Evolutionary conservation across 2,797 vertebrate genomes (phyloP).

Genomic region (Ceyx erithaca): DNA sequence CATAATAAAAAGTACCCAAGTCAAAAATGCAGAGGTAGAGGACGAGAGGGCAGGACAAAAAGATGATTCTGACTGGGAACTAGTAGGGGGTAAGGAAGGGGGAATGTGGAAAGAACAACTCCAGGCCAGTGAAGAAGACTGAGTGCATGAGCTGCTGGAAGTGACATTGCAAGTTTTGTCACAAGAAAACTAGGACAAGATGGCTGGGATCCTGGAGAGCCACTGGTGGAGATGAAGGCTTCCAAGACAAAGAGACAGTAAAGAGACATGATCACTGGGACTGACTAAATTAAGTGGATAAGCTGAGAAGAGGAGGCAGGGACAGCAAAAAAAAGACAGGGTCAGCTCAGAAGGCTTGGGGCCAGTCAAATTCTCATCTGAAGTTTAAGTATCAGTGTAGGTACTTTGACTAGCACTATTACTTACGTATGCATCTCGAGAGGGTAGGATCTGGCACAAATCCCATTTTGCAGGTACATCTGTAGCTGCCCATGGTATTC

Average conservation of each 20-base stretch:
- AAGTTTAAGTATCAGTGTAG: not conserved
- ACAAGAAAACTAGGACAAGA: not conserved
- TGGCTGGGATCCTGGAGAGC: not conserved
- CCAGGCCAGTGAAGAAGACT: not conserved
- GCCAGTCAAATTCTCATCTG: not conserved
- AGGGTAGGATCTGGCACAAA: slow-evolving; percentile 89
- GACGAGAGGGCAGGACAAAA: not conserved
- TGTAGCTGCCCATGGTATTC: slow-evolving; percentile 95
- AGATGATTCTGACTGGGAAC: not conserved
- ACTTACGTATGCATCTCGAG: slow-evolving; percentile 93
- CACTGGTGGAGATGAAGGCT: not conserved
- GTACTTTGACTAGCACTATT: not conserved
- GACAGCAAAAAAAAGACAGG: not conserved
- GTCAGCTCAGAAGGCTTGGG: not conserved
- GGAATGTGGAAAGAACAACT: not conserved
- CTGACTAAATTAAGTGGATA: not conserved
- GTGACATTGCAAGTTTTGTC: not conserved
- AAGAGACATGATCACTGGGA: not conserved
- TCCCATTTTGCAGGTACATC: slow-evolving; percentile 91
- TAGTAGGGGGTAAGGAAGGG: accelerated
- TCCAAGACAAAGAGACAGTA: not conserved
- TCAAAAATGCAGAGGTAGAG: not conserved
- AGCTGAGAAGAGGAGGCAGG: not conserved
- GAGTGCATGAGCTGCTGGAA: not conserved
- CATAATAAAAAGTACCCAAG: not conserved